Evolutionary conservation across 1,140 invertebrate genomes (phyloP).

Genomic region (Tribolium castaneum): DNA sequence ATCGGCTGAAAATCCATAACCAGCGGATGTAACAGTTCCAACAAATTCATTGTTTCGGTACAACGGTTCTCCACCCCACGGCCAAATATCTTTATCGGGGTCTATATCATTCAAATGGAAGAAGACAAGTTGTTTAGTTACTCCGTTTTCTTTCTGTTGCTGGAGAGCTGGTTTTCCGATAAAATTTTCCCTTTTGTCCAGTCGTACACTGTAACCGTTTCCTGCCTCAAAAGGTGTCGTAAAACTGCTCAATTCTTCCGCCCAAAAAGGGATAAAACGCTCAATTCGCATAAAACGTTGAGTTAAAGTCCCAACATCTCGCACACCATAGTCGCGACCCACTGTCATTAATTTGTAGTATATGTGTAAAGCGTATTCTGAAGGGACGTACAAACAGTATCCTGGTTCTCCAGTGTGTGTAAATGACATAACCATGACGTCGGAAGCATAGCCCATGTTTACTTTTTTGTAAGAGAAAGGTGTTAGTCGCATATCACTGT

Average conservation of each 20-base stretch:
- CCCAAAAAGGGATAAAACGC: constrained; percentile 73
- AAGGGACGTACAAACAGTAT: constrained; percentile 84
- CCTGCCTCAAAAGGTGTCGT: constrained; percentile 85
- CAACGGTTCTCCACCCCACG: constrained; percentile 85
- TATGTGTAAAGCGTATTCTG: constrained; percentile 83
- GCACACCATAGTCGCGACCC: constrained; percentile 74
- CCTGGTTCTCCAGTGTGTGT: constrained; percentile 88
- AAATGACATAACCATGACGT: constrained; percentile 82
- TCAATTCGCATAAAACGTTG: constrained; percentile 79
- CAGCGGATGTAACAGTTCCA: constrained; percentile 82
- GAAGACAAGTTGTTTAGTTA: constrained; percentile 77
- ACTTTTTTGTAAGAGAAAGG: constrained; percentile 83
- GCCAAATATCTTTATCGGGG: constrained; percentile 79
- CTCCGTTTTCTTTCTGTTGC: constrained; percentile 76
- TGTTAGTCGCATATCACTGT: constrained; percentile 75
- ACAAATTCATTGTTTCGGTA: constrained; percentile 77
- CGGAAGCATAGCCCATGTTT: constrained; percentile 80
- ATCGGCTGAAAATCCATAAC: constrained; percentile 76
- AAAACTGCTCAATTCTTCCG: constrained; percentile 77
- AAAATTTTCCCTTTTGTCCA: constrained; percentile 76
- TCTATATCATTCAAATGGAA: constrained; percentile 81
- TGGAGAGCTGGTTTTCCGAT: constrained; percentile 80
- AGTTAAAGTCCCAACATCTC: constrained; percentile 81
- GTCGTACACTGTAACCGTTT: constrained; percentile 77
- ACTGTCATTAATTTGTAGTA: constrained; percentile 77